phyloP scores from a whole-genome alignment of 2,888 invertebrate species.

The Escarpia spicata region DNA sequence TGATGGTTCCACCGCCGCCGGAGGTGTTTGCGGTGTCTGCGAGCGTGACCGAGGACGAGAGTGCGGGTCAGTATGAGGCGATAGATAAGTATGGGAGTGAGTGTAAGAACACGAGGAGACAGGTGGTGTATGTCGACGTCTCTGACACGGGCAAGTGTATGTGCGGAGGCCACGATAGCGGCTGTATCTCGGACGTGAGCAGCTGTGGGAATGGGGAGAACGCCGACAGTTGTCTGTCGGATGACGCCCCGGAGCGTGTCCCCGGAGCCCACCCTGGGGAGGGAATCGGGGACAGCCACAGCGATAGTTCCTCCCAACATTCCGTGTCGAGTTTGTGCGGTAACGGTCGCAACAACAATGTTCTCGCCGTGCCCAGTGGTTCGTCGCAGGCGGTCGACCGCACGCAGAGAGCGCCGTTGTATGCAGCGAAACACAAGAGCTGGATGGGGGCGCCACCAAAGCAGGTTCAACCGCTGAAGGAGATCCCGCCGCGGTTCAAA shows the following conservation, averaged over 20 bases:
- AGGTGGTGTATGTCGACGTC: not conserved
- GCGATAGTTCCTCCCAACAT: conserved; percentile 33
- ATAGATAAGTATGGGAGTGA: not conserved
- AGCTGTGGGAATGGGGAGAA: conserved; percentile 25
- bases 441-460: conserved; percentile 43
- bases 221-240: not conserved
- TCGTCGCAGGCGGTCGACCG: not conserved
- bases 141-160: not conserved
- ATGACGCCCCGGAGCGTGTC: not conserved
- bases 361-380: not conserved
- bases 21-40: not conserved
- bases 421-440: not conserved
- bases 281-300: conserved; percentile 12
- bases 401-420: not conserved
- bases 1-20: not conserved
- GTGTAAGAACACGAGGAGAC: not conserved
- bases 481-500: conserved; percentile 59
- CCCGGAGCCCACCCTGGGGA: not conserved
- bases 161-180: conserved; percentile 22
- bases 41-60: conserved; percentile 2
- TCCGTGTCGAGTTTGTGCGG: conserved; percentile 26
- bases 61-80: conserved; percentile 21
- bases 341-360: not conserved
- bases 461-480: conserved; percentile 59
- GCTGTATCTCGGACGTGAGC: conserved; percentile 31